phyloP scores from a whole-genome alignment of 2,113 vertebrate genomes.

The Natator depressus region DNA sequence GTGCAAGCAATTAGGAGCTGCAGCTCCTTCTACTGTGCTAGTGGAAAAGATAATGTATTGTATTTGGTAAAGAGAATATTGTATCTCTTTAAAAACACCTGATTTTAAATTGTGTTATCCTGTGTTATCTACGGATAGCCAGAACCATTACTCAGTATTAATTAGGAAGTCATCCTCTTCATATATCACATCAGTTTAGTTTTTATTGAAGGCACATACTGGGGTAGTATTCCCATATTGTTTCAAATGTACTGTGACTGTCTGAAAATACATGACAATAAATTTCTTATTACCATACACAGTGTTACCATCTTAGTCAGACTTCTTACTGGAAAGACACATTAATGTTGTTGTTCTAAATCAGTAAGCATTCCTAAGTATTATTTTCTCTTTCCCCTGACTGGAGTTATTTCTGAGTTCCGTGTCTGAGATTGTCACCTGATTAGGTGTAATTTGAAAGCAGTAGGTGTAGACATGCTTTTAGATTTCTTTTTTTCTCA shows the following conservation, averaged over 20 bases:
- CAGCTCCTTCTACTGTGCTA: neutral
- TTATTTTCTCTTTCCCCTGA: neutral
- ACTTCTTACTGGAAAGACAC: neutral
- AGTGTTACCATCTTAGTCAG: neutral
- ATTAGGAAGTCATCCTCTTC: neutral
- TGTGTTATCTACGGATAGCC: neutral
- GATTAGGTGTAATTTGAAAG: neutral
- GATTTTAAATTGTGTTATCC: neutral
- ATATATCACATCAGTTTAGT: neutral
- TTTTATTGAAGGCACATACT: neutral
- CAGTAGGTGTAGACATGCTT: neutral
- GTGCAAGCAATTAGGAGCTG: neutral
- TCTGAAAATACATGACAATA: neutral
- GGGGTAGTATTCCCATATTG: neutral
- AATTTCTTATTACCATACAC: neutral
- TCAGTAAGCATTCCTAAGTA: neutral
- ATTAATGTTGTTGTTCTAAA: neutral
- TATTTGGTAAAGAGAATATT: conserved; percentile 53
- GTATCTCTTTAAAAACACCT: conserved; percentile 44
- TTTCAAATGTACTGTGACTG: neutral
- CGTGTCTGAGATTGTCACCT: neutral
- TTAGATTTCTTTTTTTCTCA: neutral
- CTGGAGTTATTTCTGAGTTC: neutral
- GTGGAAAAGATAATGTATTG: conserved; percentile 57
- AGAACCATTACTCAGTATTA: neutral